A percentile compares a stretch with the other conserved stretches of the same genome.
Evolutionary conservation across 2,113 vertebrate genomes (phyloP).

Genomic region (Rousettus leschenaultii): DNA sequence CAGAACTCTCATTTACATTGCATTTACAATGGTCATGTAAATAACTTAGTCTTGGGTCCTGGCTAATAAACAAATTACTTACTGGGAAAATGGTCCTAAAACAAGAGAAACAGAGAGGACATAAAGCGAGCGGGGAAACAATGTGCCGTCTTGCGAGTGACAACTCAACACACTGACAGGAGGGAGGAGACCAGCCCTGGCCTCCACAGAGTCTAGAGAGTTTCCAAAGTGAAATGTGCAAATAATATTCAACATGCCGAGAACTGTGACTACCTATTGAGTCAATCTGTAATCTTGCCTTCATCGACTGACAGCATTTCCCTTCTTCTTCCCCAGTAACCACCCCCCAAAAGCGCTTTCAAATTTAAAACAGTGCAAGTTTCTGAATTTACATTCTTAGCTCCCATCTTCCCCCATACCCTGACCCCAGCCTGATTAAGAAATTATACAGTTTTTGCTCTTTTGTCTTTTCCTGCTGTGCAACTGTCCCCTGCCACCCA

Average conservation of each 20-base stretch:
- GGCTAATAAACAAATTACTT: slow-evolving; percentile 79
- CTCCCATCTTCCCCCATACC: slow-evolving; percentile 60
- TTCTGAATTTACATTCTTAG: slow-evolving; percentile 87
- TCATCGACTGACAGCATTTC: background rate
- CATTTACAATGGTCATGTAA: slow-evolving; percentile 91
- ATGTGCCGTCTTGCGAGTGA: slow-evolving; percentile 70
- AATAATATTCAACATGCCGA: slow-evolving; percentile 83
- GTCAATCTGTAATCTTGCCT: slow-evolving; percentile 68
- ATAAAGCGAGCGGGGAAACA: slow-evolving; percentile 75
- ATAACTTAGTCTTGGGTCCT: slow-evolving; percentile 85
- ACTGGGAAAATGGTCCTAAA: slow-evolving; percentile 60
- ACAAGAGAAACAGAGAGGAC: slow-evolving; percentile 65
- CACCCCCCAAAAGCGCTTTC: slow-evolving; percentile 75
- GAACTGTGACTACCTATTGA: slow-evolving; percentile 78
- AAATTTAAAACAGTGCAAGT: slow-evolving; percentile 86
- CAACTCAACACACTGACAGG: slow-evolving; percentile 60
- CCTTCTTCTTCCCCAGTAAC: slow-evolving; percentile 11
- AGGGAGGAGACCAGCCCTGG: slow-evolving; percentile 74
- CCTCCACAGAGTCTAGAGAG: slow-evolving; percentile 75
- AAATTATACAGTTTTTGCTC: slow-evolving; percentile 99
- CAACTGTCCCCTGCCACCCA: slow-evolving; percentile 90
- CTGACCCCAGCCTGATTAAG: slow-evolving; percentile 81
- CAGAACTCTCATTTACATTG: slow-evolving; percentile 96
- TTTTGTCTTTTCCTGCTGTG: slow-evolving; percentile 95
- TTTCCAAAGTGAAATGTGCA: slow-evolving; percentile 85